Percentiles rank a stretch among this genome's conserved stretches.
phyloP scores from a whole-genome alignment of 2,113 vertebrate genomes.

The Neolamprologus kungweensis region DNA sequence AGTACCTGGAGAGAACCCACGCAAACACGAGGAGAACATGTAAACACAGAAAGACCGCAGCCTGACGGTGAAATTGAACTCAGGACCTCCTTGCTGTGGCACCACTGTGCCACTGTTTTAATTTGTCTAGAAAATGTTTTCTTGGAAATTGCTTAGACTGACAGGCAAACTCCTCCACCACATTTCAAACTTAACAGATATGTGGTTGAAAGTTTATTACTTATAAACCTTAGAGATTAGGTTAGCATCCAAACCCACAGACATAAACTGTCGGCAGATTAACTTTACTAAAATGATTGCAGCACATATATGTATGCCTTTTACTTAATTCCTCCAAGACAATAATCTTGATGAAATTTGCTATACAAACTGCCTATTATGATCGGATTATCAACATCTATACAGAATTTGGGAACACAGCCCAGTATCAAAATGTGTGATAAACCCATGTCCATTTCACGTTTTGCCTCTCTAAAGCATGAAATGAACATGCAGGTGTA shows the following conservation, averaged over 20 bases:
- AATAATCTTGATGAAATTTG: background rate
- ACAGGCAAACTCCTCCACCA: background rate
- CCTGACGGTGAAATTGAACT: background rate
- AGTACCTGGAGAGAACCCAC: background rate
- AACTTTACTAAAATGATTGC: background rate
- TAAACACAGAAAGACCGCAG: background rate
- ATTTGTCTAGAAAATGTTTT: background rate
- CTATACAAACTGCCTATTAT: background rate
- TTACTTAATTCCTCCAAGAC: background rate
- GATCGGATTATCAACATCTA: background rate
- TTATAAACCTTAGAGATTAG: background rate
- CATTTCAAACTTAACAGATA: background rate
- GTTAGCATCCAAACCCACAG: background rate
- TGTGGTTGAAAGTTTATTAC: background rate
- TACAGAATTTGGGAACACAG: background rate
- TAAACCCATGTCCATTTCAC: background rate
- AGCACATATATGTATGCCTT: background rate
- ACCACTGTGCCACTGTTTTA: background rate
- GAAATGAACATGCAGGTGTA: background rate
- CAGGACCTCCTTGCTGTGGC: background rate
- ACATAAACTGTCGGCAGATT: background rate
- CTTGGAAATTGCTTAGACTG: background rate
- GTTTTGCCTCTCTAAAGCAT: background rate
- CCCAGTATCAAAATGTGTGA: background rate
- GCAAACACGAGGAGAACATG: background rate